Conservation (phyloP, 2,113 vertebrate genomes). For the Myotis lucifugus region DNA sequence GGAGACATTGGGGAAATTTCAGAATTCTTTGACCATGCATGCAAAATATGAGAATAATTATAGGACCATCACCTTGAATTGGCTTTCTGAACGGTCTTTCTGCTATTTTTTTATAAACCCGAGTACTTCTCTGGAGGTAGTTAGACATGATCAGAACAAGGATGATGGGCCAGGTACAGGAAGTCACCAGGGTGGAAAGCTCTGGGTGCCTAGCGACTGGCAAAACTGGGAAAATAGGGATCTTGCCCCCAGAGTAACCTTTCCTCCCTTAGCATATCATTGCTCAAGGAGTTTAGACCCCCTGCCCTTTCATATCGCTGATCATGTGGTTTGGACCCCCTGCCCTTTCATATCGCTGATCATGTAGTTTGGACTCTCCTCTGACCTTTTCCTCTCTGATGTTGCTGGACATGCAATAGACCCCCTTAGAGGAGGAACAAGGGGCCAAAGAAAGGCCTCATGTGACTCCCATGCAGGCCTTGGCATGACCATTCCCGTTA, state of each 20-base stretch:
- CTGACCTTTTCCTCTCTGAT: neutral
- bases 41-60: conserved; percentile 36
- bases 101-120: neutral
- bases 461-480: neutral
- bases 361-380: neutral
- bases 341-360: neutral
- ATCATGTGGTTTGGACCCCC: no score
- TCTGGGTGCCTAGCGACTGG: neutral
- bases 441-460: neutral
- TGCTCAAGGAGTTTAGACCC: neutral
- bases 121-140: neutral
- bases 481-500: neutral
- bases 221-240: neutral
- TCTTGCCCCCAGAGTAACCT: neutral
- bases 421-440: neutral
- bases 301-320: neutral
- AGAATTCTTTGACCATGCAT: conserved; percentile 45
- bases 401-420: neutral
- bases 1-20: conserved; percentile 53
- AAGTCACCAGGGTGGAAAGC: neutral
- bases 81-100: conserved; percentile 20
- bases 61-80: conserved; percentile 14
- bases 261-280: neutral
- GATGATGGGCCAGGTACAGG: neutral
- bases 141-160: neutral